These are phyloP conservation scores for Ganaspis sp. DNA, from an alignment of 1,140 invertebrate species.

Conservation along the genomic window DNA sequence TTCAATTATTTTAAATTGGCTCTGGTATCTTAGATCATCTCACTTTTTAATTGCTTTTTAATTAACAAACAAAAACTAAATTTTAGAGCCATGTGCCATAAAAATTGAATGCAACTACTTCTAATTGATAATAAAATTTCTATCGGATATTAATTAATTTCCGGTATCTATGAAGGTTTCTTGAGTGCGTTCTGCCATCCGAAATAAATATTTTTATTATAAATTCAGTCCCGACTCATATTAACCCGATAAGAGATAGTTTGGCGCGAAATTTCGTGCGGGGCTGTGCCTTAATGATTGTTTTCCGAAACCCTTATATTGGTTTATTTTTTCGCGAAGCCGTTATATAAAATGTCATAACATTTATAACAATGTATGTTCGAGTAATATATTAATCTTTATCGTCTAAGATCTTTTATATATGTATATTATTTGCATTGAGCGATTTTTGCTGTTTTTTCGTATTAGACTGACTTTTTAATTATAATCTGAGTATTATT, in stretches of 20 bases:
- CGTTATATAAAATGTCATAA: constrained; percentile 42
- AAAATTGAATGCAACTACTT: neutral
- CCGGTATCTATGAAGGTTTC: neutral
- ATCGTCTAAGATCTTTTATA: constrained; percentile 49
- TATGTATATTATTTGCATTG: constrained; percentile 47
- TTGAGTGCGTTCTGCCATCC: neutral
- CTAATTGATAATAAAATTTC: neutral
- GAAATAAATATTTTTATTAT: constrained; percentile 25
- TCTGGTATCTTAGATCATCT: neutral
- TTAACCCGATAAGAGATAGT: constrained; percentile 23
- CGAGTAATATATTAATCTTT: constrained; percentile 40
- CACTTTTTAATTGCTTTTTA: no score
- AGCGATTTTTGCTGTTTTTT: constrained; percentile 46
- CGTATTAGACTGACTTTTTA: constrained; percentile 54
- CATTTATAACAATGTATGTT: constrained; percentile 46
- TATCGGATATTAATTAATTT: constrained; percentile 6
- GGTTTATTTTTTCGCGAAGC: constrained; percentile 41
- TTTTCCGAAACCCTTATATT: constrained; percentile 37
- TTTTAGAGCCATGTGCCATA: neutral
- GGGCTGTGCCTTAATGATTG: constrained; percentile 50
- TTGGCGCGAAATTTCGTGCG: constrained; percentile 37
- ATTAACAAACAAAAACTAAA: no score
- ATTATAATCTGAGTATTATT: constrained; percentile 54
- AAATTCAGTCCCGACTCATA: constrained; percentile 22
- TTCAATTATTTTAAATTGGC: neutral